Percentiles rank a stretch among this genome's conserved stretches.
phyloP scores from a whole-genome alignment of 2,113 vertebrate species.

The Phoenicopterus ruber region DNA sequence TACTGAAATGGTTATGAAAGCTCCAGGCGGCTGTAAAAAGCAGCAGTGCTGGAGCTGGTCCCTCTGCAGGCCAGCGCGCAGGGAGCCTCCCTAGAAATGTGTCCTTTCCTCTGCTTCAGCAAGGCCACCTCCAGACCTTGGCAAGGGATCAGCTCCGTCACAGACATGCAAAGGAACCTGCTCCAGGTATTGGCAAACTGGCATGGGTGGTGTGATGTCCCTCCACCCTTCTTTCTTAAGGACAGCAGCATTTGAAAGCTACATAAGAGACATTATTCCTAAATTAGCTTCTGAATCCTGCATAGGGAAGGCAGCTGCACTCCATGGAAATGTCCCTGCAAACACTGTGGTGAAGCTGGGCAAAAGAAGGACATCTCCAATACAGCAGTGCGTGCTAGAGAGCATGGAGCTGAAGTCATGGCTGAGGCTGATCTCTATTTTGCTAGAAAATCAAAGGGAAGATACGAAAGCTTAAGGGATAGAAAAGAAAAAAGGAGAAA shows the following conservation, averaged over 20 bases:
- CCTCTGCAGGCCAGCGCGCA: rapidly evolving
- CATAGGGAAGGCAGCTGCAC: background rate
- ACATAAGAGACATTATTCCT: background rate
- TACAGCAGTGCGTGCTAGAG: background rate
- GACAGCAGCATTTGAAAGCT: background rate
- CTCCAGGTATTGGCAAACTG: background rate
- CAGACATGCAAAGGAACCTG: background rate
- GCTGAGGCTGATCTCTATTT: background rate
- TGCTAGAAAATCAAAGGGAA: background rate
- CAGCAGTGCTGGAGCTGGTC: background rate
- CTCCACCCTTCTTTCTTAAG: background rate
- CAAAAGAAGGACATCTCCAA: background rate
- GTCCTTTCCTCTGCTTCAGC: background rate
- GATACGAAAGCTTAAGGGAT: background rate
- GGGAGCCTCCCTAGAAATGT: rapidly evolving
- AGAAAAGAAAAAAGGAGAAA: background rate
- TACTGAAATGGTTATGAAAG: background rate
- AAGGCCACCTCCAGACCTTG: background rate
- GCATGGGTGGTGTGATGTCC: background rate
- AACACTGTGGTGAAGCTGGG: background rate
- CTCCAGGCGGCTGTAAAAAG: background rate
- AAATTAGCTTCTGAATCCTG: background rate
- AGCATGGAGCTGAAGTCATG: background rate
- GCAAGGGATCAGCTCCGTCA: background rate
- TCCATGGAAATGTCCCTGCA: background rate